Percentiles rank a stretch among this genome's conserved stretches.
These are phyloP conservation scores for Coluber constrictor DNA, from an alignment of 2,797 vertebrate species.

Conservation along the genomic window DNA sequence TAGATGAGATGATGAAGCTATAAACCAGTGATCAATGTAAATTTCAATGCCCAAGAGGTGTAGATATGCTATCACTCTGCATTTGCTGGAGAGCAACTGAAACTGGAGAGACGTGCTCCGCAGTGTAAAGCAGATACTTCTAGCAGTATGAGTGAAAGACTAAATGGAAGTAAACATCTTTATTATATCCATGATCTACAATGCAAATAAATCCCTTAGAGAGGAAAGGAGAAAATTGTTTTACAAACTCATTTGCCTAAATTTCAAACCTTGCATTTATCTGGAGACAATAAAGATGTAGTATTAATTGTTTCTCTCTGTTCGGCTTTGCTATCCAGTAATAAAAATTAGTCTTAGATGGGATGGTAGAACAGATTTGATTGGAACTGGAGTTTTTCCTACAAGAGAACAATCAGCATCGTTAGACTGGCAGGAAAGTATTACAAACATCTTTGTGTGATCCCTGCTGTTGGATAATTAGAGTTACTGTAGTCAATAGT, in stretches of 20 bases:
- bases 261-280: neutral
- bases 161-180: neutral
- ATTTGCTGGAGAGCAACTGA: neutral
- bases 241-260: neutral
- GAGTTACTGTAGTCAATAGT: neutral
- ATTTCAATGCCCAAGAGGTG: neutral
- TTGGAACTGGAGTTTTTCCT: neutral
- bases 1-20: neutral
- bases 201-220: neutral
- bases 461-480: neutral
- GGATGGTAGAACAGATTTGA: neutral
- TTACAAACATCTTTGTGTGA: neutral
- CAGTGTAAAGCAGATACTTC: neutral
- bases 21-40: neutral
- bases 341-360: neutral
- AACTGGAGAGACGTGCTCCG: neutral
- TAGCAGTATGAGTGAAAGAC: neutral
- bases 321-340: neutral
- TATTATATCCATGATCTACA: neutral
- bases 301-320: neutral
- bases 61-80: neutral
- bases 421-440: neutral
- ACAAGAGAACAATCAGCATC: neutral
- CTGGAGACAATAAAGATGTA: neutral
- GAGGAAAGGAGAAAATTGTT: neutral